Percentiles rank a stretch among this genome's conserved stretches.
These are phyloP conservation scores for Cacajao melanocephalus DNA, from an alignment of 2,797 vertebrate genomes.

Conservation along the genomic window DNA sequence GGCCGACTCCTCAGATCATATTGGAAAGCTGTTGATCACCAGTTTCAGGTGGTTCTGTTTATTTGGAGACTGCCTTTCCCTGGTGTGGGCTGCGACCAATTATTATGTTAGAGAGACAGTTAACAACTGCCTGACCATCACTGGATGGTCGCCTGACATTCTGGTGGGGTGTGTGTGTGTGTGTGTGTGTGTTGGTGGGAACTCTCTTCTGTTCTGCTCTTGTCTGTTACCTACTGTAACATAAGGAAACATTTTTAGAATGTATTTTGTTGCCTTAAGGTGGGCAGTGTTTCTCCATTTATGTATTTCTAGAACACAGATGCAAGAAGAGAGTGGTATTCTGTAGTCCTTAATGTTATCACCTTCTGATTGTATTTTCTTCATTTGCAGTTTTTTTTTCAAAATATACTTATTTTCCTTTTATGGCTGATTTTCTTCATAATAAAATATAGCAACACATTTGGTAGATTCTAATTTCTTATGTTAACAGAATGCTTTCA, in stretches of 20 bases:
- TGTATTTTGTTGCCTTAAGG: not conserved
- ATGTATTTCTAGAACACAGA: not conserved
- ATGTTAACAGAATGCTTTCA: not conserved
- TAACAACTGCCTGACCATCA: not conserved
- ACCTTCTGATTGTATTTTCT: not conserved
- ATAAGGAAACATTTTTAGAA: not conserved
- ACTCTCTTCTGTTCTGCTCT: not conserved
- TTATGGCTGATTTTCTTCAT: constrained; percentile 4
- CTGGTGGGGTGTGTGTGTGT: too few species aligned
- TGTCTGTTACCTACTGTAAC: not conserved
- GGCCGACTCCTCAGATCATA: not conserved
- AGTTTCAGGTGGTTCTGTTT: not conserved
- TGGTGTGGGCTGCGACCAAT: not conserved
- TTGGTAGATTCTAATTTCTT: not conserved
- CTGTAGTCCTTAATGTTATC: not conserved
- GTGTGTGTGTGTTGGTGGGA: not conserved
- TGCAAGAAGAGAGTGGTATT: not conserved
- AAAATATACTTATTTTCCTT: constrained; percentile 41
- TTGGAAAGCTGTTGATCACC: not conserved
- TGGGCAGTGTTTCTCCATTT: not conserved
- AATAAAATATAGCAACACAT: not conserved
- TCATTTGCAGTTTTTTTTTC: not conserved
- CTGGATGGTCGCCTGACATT: not conserved
- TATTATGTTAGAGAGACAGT: not conserved
- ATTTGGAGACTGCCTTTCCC: not conserved